These are phyloP conservation scores for Spisula subtruncata DNA, from an alignment of 2,888 invertebrate species.

Conservation along the genomic window DNA sequence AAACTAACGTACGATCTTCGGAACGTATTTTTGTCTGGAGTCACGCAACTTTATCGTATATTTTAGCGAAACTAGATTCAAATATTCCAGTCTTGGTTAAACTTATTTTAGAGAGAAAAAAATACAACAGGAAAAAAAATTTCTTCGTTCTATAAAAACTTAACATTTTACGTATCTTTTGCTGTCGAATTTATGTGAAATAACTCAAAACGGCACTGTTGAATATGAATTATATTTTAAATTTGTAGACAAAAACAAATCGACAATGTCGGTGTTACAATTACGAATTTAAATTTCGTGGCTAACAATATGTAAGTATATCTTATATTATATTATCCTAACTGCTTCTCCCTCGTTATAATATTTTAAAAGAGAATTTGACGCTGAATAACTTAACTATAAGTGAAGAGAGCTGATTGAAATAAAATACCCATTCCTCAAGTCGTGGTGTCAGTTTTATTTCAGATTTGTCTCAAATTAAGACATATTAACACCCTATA, in stretches of 20 bases:
- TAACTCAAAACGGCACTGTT: not conserved
- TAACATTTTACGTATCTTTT: not conserved
- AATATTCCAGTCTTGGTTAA: not conserved
- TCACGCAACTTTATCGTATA: not conserved
- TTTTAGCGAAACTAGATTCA: constrained; percentile 13
- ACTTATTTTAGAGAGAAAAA: not conserved
- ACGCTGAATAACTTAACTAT: not conserved
- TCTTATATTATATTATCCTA: not conserved
- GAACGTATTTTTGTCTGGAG: not conserved
- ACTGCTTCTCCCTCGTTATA: not conserved
- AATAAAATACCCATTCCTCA: constrained; percentile 19
- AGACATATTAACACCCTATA: not conserved
- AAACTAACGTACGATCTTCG: not conserved
- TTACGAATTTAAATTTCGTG: not conserved
- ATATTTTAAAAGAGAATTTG: not conserved
- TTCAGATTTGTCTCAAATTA: not conserved
- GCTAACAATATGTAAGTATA: not conserved
- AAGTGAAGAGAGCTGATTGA: not conserved
- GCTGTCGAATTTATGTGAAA: not conserved
- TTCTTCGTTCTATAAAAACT: not conserved
- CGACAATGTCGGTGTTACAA: not conserved
- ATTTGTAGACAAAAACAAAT: not conserved
- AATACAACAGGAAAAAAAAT: not conserved
- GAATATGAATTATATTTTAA: not conserved
- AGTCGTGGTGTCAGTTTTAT: constrained; percentile 10